phyloP scores from a whole-genome alignment of 2,888 invertebrate genomes.

The Cataglyphis livida region DNA sequence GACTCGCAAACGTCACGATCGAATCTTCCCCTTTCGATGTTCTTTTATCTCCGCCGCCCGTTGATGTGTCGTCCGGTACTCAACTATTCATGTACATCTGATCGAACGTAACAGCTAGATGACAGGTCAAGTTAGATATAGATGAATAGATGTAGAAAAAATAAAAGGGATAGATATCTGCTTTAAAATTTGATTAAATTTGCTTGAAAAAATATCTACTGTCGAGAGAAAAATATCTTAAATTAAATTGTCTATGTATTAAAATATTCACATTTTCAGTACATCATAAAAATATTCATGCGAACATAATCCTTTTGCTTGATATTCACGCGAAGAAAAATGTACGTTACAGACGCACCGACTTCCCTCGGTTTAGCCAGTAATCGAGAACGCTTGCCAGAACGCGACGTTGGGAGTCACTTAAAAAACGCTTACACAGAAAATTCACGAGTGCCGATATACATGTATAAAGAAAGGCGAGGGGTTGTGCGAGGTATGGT shows the following conservation, averaged over 20 bases:
- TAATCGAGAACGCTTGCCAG: constrained; percentile 62
- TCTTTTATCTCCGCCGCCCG: constrained; percentile 65
- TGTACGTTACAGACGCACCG: constrained; percentile 16
- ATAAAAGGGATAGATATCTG: not conserved
- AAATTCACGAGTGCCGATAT: constrained; percentile 70
- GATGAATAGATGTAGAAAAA: constrained; percentile 13
- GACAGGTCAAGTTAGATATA: constrained; percentile 40
- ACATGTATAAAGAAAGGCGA: constrained; percentile 68
- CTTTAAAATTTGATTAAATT: not conserved
- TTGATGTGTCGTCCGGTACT: constrained; percentile 62
- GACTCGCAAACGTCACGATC: constrained; percentile 68
- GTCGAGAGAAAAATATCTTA: not conserved
- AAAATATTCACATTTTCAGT: not conserved
- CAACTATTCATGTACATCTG: constrained; percentile 55
- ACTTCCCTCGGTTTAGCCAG: constrained; percentile 35
- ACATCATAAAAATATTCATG: not conserved
- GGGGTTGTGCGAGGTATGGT: constrained; percentile 57
- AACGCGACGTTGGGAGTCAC: constrained; percentile 68
- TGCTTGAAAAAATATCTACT: not conserved
- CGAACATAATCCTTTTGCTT: constrained; percentile 1
- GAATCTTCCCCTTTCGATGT: constrained; percentile 68
- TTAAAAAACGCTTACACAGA: constrained; percentile 70
- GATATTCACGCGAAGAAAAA: constrained; percentile 9
- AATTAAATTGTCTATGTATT: not conserved
- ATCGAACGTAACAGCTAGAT: constrained; percentile 55